These are phyloP conservation scores for Megaceryle torquata DNA, from an alignment of 2,113 vertebrate species.

Conservation along the genomic window DNA sequence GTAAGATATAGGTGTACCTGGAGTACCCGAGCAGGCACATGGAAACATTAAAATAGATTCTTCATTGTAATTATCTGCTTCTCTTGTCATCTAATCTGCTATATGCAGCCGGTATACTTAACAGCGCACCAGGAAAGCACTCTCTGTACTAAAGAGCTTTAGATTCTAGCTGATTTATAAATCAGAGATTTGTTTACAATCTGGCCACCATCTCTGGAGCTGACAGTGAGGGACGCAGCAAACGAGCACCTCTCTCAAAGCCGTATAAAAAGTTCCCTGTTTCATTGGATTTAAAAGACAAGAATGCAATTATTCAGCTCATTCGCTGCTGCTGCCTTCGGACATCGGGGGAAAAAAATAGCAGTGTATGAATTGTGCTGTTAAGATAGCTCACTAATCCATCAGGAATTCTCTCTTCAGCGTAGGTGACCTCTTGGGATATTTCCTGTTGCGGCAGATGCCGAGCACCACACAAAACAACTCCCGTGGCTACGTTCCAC, in stretches of 20 bases:
- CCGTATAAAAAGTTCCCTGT: neutral
- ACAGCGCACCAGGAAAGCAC: neutral
- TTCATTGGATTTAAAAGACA: neutral
- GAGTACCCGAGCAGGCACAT: neutral
- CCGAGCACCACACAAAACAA: neutral
- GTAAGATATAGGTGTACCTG: neutral
- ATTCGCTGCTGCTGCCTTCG: neutral
- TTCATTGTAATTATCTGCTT: neutral
- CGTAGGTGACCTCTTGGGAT: neutral
- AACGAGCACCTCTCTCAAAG: neutral
- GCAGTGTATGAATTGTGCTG: neutral
- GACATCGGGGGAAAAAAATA: neutral
- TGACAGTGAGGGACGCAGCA: neutral
- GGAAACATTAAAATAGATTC: neutral
- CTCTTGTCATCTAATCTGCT: neutral
- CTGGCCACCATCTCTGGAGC: neutral
- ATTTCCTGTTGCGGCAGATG: neutral
- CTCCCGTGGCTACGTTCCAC: rapidly evolving
- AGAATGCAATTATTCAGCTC: neutral
- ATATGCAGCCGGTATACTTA: neutral
- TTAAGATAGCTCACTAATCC: neutral
- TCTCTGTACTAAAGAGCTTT: neutral
- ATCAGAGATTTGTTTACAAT: neutral
- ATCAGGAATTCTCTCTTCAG: neutral
- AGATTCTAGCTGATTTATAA: neutral